These are phyloP conservation scores for Melieria picta DNA, from an alignment of 2,888 invertebrate species.

Conservation along the genomic window DNA sequence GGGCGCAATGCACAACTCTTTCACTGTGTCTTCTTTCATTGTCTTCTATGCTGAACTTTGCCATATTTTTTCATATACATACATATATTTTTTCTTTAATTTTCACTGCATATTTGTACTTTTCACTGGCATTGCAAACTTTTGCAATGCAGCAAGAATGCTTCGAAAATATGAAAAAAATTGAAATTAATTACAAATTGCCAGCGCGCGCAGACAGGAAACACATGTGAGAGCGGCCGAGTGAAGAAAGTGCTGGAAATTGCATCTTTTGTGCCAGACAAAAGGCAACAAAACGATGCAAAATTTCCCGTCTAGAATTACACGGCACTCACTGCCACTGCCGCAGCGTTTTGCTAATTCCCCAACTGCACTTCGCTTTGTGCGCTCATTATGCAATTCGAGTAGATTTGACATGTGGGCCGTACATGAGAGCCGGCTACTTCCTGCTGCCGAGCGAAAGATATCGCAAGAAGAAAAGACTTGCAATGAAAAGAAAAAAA, in stretches of 20 bases:
- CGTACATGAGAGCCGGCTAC: conserved; percentile 21
- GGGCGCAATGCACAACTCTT: conserved; percentile 18
- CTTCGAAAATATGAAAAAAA: no score
- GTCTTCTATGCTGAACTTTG: neutral
- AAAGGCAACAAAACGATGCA: conserved; percentile 3
- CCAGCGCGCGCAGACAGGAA: no score
- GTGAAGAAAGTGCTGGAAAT: conserved; percentile 17
- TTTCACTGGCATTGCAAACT: neutral
- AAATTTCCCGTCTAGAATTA: conserved; percentile 20
- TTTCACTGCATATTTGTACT: neutral
- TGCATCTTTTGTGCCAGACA: conserved; percentile 31
- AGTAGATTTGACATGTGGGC: conserved; percentile 45
- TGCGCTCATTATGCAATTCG: conserved; percentile 37
- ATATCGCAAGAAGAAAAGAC: conserved; percentile 1
- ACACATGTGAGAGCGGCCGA: no score
- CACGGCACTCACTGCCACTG: conserved; percentile 6
- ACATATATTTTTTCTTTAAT: neutral
- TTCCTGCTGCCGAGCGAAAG: conserved; percentile 25
- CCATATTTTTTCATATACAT: neutral
- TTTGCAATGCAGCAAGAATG: neutral
- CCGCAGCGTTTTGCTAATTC: neutral
- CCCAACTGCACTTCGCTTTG: no score
- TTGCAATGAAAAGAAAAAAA: conserved; percentile 8
- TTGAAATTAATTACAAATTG: no score
- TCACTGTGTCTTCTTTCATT: neutral